Conservation (phyloP, 1,140 invertebrate species). For the Leptopilina boulardi region DNA sequence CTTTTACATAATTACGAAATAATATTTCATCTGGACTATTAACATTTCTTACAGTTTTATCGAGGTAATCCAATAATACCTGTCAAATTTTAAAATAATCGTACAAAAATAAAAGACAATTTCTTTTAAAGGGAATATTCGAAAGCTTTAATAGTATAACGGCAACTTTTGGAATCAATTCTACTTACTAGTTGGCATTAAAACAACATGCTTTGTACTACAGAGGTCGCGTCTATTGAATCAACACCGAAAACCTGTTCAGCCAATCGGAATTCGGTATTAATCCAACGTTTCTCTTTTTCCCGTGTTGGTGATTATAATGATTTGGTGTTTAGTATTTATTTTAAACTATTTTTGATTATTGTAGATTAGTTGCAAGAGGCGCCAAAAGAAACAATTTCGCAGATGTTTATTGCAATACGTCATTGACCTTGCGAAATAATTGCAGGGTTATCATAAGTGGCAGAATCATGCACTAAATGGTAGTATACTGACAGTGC, state of each 20-base stretch:
- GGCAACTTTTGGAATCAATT: too few relatives aligned
- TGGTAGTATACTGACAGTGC: not conserved
- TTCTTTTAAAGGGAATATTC: too few relatives aligned
- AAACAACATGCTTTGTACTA: too few relatives aligned
- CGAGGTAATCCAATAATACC: not conserved
- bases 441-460: conserved; percentile 24
- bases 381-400: not conserved
- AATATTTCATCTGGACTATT: not conserved
- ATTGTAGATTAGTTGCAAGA: not conserved
- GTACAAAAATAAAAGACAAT: too few relatives aligned
- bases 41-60: not conserved
- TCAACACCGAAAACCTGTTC: too few relatives aligned
- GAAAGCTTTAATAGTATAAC: too few relatives aligned
- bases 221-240: too few relatives aligned
- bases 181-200: too few relatives aligned
- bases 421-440: conserved; percentile 9
- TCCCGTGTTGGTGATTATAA: not conserved
- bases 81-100: too few relatives aligned
- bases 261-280: too few relatives aligned
- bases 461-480: not conserved
- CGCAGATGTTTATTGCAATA: not conserved
- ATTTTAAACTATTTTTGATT: conserved; percentile 5
- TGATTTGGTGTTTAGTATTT: not conserved
- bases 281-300: too few relatives aligned
- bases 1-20: not conserved